Conservation (phyloP, 2,888 invertebrate species). For the Ormia ochracea region DNA sequence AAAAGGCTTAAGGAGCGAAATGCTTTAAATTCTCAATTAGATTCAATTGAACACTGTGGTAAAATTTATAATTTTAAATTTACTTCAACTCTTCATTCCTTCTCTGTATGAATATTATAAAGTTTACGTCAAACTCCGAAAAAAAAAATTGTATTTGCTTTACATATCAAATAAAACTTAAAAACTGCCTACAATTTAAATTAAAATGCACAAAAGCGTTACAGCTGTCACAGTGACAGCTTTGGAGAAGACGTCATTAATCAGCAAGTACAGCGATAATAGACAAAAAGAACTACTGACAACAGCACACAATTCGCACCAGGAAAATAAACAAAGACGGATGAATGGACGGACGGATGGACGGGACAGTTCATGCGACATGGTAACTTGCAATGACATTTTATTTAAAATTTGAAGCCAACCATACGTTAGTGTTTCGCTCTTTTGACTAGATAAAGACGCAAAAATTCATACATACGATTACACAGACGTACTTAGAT, state of each 20-base stretch:
- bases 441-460: conserved; percentile 19
- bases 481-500: background rate
- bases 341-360: no score
- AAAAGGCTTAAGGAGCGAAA: no score
- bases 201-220: conserved; percentile 62
- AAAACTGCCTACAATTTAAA: conserved; percentile 40
- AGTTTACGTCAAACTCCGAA: background rate
- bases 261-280: conserved; percentile 58
- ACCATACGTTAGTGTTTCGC: background rate
- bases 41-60: background rate
- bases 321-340: conserved; percentile 10
- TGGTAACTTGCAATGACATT: conserved; percentile 23
- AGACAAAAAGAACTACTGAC: conserved; percentile 24
- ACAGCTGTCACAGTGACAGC: conserved; percentile 62
- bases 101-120: background rate
- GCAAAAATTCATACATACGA: no score
- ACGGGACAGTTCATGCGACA: conserved; percentile 3
- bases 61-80: background rate
- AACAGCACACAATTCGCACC: conserved; percentile 21
- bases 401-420: conserved; percentile 36
- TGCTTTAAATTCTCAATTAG: no score
- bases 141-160: background rate
- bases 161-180: background rate
- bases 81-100: background rate
- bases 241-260: conserved; percentile 62